Evolutionary conservation across 2,888 invertebrate genomes (phyloP).

Genomic region (Drosophila rellima): DNA sequence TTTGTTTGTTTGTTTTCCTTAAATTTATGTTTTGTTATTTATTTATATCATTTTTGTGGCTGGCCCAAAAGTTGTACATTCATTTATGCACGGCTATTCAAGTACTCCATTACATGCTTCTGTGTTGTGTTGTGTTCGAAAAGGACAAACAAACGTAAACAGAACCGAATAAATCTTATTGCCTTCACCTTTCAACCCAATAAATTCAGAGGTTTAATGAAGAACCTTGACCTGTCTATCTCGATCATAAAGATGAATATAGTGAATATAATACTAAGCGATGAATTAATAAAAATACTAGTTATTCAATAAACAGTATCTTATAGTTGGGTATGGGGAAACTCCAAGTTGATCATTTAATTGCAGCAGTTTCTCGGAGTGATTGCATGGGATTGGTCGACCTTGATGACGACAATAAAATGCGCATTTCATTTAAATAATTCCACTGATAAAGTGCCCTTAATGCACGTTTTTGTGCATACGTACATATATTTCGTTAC

Average conservation of each 20-base stretch:
- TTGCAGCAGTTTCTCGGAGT: neutral
- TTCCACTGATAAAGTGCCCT: neutral
- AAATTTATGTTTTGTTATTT: slow-evolving; percentile 18
- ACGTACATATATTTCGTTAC: neutral
- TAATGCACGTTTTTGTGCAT: neutral
- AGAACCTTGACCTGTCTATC: neutral
- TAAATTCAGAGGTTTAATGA: neutral
- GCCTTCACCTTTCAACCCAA: neutral
- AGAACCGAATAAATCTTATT: neutral
- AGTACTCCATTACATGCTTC: slow-evolving; percentile 6
- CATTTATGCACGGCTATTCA: slow-evolving; percentile 18
- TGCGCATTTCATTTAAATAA: neutral
- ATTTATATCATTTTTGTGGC: slow-evolving; percentile 40
- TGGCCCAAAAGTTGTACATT: slow-evolving; percentile 22
- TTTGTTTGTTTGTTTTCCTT: slow-evolving; percentile 16
- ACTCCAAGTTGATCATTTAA: neutral
- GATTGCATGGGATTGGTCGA: neutral
- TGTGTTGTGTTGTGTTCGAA: neutral
- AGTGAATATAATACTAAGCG: neutral
- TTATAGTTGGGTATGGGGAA: neutral
- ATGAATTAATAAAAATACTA: no score
- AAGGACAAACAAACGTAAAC: neutral
- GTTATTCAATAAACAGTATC: neutral
- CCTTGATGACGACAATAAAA: neutral
- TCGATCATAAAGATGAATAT: neutral